Conservation (phyloP, 30 jellyfish, hydroid and myxozoan species). For the Catostylus mosaicus region DNA sequence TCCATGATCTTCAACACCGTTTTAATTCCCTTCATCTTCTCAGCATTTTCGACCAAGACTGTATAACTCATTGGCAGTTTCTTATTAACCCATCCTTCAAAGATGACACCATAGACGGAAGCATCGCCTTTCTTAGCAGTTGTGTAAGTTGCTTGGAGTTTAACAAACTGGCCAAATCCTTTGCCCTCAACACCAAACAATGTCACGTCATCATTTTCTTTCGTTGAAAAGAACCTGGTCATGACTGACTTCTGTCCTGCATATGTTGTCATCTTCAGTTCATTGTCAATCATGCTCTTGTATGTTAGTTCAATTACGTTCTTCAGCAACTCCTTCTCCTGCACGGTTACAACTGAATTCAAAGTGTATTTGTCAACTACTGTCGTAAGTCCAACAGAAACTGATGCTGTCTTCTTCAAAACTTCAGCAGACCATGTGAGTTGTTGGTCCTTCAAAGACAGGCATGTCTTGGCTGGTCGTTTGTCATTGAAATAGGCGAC, state of each 20-base stretch:
- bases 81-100: conserved; percentile 74
- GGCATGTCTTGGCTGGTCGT: conserved; percentile 61
- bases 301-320: conserved; percentile 52
- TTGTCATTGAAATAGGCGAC: conserved; percentile 57
- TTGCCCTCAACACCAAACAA: conserved; percentile 68
- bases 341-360: conserved; percentile 46
- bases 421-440: conserved; percentile 50
- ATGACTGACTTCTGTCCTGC: conserved; percentile 40
- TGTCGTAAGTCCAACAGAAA: conserved; percentile 47
- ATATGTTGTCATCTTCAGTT: conserved; percentile 51
- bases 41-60: conserved; percentile 50
- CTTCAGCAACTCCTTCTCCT: conserved; percentile 62
- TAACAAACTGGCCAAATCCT: conserved; percentile 48
- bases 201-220: conserved; percentile 11
- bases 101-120: conserved; percentile 56
- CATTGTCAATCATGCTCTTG: conserved; percentile 66
- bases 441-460: conserved; percentile 34
- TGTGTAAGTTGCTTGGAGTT: conserved; percentile 71
- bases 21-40: conserved; percentile 38
- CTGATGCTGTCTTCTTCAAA: conserved; percentile 72
- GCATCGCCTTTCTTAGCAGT: conserved; percentile 29
- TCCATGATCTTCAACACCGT: conserved; percentile 26
- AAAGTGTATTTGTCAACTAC: conserved; percentile 42
- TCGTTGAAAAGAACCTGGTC: conserved; percentile 43
- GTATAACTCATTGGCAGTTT: conserved; percentile 75